Percentiles rank a stretch among this genome's conserved stretches.
Evolutionary conservation across 1,140 invertebrate genomes (phyloP).

Genomic region (Artemia franciscana): DNA sequence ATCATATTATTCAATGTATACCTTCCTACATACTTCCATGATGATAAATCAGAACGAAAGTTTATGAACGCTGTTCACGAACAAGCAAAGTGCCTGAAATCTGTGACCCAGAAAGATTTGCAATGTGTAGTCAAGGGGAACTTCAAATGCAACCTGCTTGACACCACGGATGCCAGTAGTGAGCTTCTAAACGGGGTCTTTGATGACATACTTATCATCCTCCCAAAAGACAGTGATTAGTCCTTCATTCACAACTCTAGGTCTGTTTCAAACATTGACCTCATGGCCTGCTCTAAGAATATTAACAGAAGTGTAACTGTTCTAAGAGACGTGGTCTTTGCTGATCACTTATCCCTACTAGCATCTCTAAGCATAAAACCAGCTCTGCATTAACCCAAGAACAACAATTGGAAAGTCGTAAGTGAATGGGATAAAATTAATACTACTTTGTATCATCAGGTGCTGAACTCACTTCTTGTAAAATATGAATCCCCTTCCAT

Average conservation of each 20-base stretch:
- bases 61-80: neutral
- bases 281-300: neutral
- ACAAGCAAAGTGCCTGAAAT: neutral
- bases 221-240: neutral
- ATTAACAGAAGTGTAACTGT: neutral
- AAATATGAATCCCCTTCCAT: neutral
- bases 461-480: neutral
- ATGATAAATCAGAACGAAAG: neutral
- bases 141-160: neutral
- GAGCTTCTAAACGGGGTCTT: neutral
- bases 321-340: neutral
- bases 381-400: neutral
- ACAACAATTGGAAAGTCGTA: neutral
- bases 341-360: neutral
- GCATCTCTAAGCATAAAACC: neutral
- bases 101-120: neutral
- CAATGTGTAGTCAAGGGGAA: neutral
- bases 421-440: neutral
- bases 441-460: neutral
- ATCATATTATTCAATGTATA: neutral
- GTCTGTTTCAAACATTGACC: neutral
- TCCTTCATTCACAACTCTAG: neutral
- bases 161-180: neutral
- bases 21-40: neutral
- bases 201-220: neutral